A percentile compares a stretch with the other conserved stretches of the same genome.
Conservation (phyloP, 2,888 invertebrate species). For the Pandemis cinnamomeana region DNA sequence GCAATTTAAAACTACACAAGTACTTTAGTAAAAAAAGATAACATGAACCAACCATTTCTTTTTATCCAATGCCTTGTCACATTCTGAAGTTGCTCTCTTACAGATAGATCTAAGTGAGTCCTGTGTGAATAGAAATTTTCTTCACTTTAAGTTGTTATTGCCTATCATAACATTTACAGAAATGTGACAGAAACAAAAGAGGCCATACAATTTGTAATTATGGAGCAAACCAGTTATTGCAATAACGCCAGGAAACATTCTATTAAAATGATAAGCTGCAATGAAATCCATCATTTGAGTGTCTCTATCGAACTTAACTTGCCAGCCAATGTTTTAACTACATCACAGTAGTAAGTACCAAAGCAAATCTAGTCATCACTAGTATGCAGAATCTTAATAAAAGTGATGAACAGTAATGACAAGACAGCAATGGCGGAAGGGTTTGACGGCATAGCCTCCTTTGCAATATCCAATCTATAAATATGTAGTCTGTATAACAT, state of each 20-base stretch:
- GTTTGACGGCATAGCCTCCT: constrained; percentile 51
- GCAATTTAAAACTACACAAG: constrained; percentile 58
- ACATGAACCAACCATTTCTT: constrained; percentile 72
- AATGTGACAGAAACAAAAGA: constrained; percentile 51
- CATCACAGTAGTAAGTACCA: neutral
- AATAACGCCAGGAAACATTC: constrained; percentile 39
- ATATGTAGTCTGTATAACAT: neutral
- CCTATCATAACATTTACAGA: constrained; percentile 31
- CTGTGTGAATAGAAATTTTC: constrained; percentile 58
- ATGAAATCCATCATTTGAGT: neutral
- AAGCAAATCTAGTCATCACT: neutral
- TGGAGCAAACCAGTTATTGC: constrained; percentile 15
- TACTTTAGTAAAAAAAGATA: constrained; percentile 46
- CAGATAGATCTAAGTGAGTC: constrained; percentile 62
- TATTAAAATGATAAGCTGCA: constrained; percentile 7
- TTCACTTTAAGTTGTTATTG: constrained; percentile 19
- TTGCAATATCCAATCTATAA: constrained; percentile 41
- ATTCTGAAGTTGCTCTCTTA: constrained; percentile 60
- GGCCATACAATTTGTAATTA: constrained; percentile 44
- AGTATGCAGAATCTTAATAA: neutral
- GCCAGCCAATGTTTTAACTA: constrained; percentile 48
- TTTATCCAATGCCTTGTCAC: constrained; percentile 64
- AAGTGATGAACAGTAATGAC: neutral
- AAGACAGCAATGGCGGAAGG: constrained; percentile 50
- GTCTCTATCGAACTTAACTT: constrained; percentile 46